Evolutionary conservation across 2,113 vertebrate species (phyloP), one percentile per base, ranked within the genome.

Genomic region (Cranoglanis bouderius): DNA sequence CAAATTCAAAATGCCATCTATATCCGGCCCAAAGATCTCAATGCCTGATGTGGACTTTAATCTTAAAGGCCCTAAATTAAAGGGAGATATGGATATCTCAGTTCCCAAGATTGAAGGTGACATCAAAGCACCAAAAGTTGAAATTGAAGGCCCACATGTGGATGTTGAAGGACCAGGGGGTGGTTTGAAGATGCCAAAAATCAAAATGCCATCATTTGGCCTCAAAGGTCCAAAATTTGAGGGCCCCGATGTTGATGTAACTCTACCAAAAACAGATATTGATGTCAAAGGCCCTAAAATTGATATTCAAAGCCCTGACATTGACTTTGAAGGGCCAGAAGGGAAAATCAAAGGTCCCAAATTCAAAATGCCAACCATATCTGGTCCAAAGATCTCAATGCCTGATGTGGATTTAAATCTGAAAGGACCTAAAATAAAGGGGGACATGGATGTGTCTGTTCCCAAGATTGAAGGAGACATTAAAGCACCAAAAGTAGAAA

Each of bases 311-410:
- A 88, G 82, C 0, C 94, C 95, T 2, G 49, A 80, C 7, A 87
- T 46, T 94, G 94, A 94, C 0, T 12, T 88, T 63, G 26, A 61
- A 88, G 74, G 40, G 7, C 70, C 74, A 57, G 0, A 87, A 9
- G 85, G 92, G 49, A 91, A 90, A 13, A 8, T 93, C 6, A 90
- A 92, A 26, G 90, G 85, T 8, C 88, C 91, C 0, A 94, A 95
- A 70, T 88, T 96, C 0, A 95, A 95, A 57, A 94, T 96, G 95
- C 95, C 96, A 0, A 94, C 95, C 0, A 80, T 96, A 1, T 95
- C 93, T 0, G 90, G 94, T 0, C 94, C 93, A 5, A 93, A 95
- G 3, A 87, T 95, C 0, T 93, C 93, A 1, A 93, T 95, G 94
- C 94, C 95, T n/a, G 93, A 95, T 0, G 0, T 92, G 2, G 91